Base-by-base conservation (phyloP, 2,888 invertebrate species). In the Lysandra bellargus region DNA sequence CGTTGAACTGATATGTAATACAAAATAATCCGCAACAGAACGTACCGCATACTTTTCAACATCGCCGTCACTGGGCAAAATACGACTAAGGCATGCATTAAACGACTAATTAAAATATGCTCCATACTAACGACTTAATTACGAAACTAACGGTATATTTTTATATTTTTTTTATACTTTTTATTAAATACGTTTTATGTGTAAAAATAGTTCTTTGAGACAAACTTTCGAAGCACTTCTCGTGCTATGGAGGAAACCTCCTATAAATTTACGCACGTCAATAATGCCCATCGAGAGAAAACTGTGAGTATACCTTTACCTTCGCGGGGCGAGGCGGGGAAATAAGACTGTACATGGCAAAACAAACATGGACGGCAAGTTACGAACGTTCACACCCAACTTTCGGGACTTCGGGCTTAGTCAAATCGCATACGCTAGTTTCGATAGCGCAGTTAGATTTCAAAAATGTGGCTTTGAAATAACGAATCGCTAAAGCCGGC, bases 21-120 rank as follows among this genome's bases (percentile, higher is more conserved):
- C 85, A 85, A 82, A 84, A 85, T 83, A 83, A 88, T 84, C 85
- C 85, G 89, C 89, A 90, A 91, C 89, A 83, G 81, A 89, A 85
- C 86, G 84, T 85, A 86, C 84, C 84, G 86, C 86, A 88, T 72
- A 76, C 40, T 64, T 23, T 61, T 40, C 78, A 61, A 78, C 61
- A 40, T 61, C 40, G 78, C 78, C 78, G n/a, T 88, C 84, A 90
- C 86, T 87, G 87, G 87, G 88, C 88, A 85, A 87, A 88, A 90
- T 91, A 92, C 87, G 89, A 87, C 92, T 93, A 93, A 88, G 87
- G 91, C 92, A 93, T 92, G 92, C 91, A 93, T 91, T 92, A 92
- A 92, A 91, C 86, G 84, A 88, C 91, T 92, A 92, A 90, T 92
- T 93, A 92, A 92, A 93, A 92, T 93, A 93, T 90, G 88, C 87